phyloP scores from a whole-genome alignment of 2,888 invertebrate genomes.

The Tetragonula carbonaria region DNA sequence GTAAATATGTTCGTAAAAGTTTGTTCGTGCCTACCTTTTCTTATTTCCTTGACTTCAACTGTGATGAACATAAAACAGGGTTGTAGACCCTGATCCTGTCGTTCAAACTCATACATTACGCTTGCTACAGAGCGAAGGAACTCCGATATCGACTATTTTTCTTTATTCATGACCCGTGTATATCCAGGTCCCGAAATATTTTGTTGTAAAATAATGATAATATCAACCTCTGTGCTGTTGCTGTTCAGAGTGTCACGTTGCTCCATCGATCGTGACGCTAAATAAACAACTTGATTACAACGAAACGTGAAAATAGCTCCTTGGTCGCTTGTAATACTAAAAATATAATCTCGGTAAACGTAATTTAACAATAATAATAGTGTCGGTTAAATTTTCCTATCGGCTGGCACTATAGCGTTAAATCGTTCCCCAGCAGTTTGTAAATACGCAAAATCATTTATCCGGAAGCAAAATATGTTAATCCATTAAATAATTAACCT shows the following conservation, averaged over 20 bases:
- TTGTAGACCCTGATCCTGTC: slow-evolving; percentile 2
- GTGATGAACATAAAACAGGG: slow-evolving; percentile 30
- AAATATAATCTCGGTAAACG: neutral
- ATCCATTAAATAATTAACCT: no score
- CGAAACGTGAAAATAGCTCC: neutral
- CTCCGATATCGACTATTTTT: slow-evolving; percentile 29
- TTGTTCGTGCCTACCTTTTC: slow-evolving; percentile 13
- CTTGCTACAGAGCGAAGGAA: slow-evolving; percentile 4
- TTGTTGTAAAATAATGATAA: slow-evolving; percentile 25
- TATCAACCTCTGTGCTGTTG: neutral
- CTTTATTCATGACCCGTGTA: slow-evolving; percentile 32
- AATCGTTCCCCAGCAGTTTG: neutral
- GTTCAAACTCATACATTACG: slow-evolving; percentile 17
- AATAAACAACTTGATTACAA: slow-evolving; percentile 23
- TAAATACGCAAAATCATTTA: no score
- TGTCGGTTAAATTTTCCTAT: neutral
- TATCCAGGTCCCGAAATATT: slow-evolving; percentile 25
- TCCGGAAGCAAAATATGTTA: no score
- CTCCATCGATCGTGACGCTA: neutral
- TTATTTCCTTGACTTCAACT: slow-evolving; percentile 21
- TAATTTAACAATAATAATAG: neutral
- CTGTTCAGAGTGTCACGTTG: neutral
- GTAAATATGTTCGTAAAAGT: neutral
- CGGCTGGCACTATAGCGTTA: neutral
- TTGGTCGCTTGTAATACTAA: neutral